Percentiles rank a stretch among this genome's conserved stretches.
phyloP scores from a whole-genome alignment of 2,797 vertebrate species.

The Lagorchestes hirsutus region DNA sequence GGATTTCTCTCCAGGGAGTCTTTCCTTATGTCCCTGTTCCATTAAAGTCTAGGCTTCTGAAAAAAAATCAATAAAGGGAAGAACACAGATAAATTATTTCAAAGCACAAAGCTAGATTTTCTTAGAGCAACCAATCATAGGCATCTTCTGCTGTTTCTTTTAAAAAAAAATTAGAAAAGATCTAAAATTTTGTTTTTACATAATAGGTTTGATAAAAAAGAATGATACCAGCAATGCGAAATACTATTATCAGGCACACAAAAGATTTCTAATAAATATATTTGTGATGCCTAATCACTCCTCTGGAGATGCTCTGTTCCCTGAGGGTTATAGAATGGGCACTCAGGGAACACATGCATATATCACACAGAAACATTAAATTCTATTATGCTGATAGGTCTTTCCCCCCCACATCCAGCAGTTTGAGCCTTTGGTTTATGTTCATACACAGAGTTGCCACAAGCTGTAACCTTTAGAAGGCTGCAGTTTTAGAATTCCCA shows the following conservation, averaged over 20 bases:
- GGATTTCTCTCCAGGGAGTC: conserved; percentile 60
- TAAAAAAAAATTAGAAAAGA: conserved; percentile 26
- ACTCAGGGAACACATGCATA: conserved; percentile 36
- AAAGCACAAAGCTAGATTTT: neutral
- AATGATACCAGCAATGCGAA: conserved; percentile 29
- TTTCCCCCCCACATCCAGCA: conserved; percentile 18
- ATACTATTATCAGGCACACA: neutral
- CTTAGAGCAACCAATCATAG: conserved; percentile 26
- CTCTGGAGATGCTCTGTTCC: conserved; percentile 9
- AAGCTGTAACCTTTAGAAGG: conserved; percentile 39
- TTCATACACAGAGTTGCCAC: conserved; percentile 57
- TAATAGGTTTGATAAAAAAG: neutral
- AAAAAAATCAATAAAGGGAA: conserved; percentile 10
- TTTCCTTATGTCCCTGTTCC: conserved; percentile 32
- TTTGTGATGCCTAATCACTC: neutral
- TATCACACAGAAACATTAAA: conserved; percentile 60
- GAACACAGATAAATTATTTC: neutral
- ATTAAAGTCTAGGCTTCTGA: conserved; percentile 47
- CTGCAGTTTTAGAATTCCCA: conserved; percentile 61
- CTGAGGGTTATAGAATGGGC: conserved; percentile 36
- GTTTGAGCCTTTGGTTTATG: conserved; percentile 35
- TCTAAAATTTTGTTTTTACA: conserved; percentile 42
- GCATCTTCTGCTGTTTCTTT: neutral
- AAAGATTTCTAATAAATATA: conserved; percentile 32
- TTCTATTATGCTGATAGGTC: conserved; percentile 39